These are phyloP conservation scores for Graphium colonna DNA, from an alignment of 2,888 invertebrate genomes.

Conservation along the genomic window DNA sequence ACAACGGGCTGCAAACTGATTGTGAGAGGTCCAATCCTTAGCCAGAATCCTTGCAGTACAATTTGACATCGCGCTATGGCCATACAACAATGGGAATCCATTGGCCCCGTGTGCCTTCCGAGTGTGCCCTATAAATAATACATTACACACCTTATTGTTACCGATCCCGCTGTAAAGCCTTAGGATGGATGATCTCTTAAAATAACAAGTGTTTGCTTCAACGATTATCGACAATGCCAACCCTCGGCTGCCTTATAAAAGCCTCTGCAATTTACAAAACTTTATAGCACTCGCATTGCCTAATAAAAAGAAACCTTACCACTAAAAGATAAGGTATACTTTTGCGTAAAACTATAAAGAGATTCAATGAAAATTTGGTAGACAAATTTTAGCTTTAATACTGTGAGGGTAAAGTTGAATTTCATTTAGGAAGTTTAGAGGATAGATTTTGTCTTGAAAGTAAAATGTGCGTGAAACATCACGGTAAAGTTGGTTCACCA, in stretches of 20 bases:
- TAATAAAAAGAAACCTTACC: background rate
- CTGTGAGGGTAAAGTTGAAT: conserved; percentile 12
- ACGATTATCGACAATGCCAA: conserved; percentile 78
- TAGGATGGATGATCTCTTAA: conserved; percentile 80
- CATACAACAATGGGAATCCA: conserved; percentile 46
- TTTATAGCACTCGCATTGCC: conserved; percentile 23
- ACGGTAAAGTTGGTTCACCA: conserved; percentile 78
- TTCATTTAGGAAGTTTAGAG: conserved; percentile 25
- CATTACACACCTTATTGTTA: conserved; percentile 74
- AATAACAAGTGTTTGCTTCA: conserved; percentile 81
- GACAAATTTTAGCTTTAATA: conserved; percentile 29
- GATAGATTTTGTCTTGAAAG: conserved; percentile 50
- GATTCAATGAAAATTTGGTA: background rate
- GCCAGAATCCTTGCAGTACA: conserved; percentile 57
- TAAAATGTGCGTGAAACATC: conserved; percentile 76
- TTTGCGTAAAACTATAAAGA: background rate
- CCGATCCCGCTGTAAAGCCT: conserved; percentile 64
- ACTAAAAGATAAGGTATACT: background rate
- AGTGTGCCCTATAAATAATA: conserved; percentile 78
- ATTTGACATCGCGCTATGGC: conserved; percentile 47
- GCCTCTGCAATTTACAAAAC: conserved; percentile 45
- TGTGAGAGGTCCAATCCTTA: conserved; percentile 46
- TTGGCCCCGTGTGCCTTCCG: conserved; percentile 69
- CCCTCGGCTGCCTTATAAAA: conserved; percentile 76
- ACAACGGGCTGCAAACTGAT: conserved; percentile 31